Evolutionary conservation across 2,113 vertebrate species (phyloP), one percentile per base, ranked within the genome.

Genomic region (Sceloporus undulatus): DNA sequence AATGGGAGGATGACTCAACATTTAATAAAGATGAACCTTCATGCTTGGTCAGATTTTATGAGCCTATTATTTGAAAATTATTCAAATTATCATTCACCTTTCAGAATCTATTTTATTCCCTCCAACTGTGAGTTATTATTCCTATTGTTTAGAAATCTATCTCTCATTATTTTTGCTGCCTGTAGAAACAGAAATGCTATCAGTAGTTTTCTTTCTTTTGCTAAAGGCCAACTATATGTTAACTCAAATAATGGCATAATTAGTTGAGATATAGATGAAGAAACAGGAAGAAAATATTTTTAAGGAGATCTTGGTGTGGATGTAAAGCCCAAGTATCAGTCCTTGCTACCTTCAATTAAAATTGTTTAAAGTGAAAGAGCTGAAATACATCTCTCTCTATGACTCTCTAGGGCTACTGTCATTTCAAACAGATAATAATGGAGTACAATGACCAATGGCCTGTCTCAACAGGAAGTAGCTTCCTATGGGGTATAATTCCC

Each of bases 81-180:
- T 90, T 89, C 11, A 87, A 83, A 93, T 93, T 59, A 66, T 34
- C 85, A 93, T 88, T 54, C 29, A 87, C 62, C 27, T 90, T 92
- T 91, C 59, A 80, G 23, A 84, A 92, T 90, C 18, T 9, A 42
- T 84, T 93, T 91, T 89, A 73, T n/a, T 40, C 77, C 48, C 14
- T 11, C 19, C 71, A 91, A 76, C 79, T 87, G 70, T 79, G 56
- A 59, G 18, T 87, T 85, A 54, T 59, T 82, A 54, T 68, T 90
- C 29, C 82, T 87, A 70, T 79, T 92, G 81, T 34, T 85, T 77
- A 92, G 16, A 14, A 85, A 90, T 38, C 6, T 23, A 79, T 74
- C 13, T 3, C 27, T 89, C 79, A 66, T 62, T 89, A 70, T 76
- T 92, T 2, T 74, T 52, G 13, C 1, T 70, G 1, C 79, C 88